Base-by-base conservation (phyloP, 64 coral and sea anemone species). In the Actinia equina region DNA sequence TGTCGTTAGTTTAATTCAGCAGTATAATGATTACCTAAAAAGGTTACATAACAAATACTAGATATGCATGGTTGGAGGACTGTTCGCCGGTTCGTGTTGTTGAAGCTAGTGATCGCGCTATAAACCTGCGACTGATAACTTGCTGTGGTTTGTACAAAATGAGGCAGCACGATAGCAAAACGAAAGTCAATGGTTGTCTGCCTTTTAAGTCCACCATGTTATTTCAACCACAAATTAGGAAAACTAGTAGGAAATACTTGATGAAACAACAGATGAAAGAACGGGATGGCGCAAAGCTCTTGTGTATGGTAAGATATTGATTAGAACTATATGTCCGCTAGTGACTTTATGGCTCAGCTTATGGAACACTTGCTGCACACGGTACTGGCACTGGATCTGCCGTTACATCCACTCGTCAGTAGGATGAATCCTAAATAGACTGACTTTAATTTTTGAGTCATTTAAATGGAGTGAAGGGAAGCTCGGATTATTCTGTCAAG, bases 251-350 rank as follows among this genome's bases (percentile, higher is more conserved):
- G 49, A 43, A 43, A 63, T 85, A 85, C 45, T 26, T 85, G 26
- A 85, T 85, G 83, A 85, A 85, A 63, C 1, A 60, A 17, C 52
- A 53, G 25, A 85, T 85, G 83, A 58, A 85, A 60, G 83, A 85
- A 85, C 62, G 83, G 83, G 83, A 85, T 62, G 59, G 59, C n/a
- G 83, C 59, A 3, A 85, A 60, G 45, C 83, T 85, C 4, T 22
- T 81, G 43, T 49, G 30, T 23, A 81, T 81, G 78, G 78, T 81
- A 81, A 81, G 44, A n/a, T n/a, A 20, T 10, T 9, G 6, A n/a
- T n/a, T 57, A 57, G 41, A 43, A 45, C 43, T 41, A 74, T 14
- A 74, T 78, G 76, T 11, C 43, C 27, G 76, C 19, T 20, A 37
- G 55, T 57, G 55, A 16, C 55, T 57, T 37, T 37, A 37, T 57